A percentile compares a stretch with the other conserved stretches of the same genome.
Evolutionary conservation across 2,797 vertebrate genomes (phyloP).

Genomic region (Coreius guichenoti): DNA sequence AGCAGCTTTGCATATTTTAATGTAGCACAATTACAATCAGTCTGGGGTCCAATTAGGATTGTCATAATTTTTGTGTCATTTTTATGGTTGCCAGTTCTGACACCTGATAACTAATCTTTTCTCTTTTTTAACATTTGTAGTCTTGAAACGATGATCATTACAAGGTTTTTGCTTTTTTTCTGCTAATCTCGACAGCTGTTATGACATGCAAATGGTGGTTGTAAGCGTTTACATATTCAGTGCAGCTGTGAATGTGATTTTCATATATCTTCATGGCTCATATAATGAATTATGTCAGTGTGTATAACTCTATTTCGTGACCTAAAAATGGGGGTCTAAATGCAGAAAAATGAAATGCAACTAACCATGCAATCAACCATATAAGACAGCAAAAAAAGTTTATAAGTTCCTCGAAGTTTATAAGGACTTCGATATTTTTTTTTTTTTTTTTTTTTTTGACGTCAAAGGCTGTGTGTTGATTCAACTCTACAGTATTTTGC

Average conservation of each 20-base stretch:
- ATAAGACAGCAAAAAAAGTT: background rate
- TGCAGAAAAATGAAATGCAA: constrained; percentile 18
- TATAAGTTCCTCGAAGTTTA: background rate
- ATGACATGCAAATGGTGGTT: constrained; percentile 33
- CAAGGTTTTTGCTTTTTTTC: background rate
- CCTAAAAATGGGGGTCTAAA: constrained; percentile 20
- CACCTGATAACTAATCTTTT: background rate
- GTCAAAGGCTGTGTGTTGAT: background rate
- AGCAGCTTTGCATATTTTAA: constrained; percentile 38
- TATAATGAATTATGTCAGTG: constrained; percentile 38
- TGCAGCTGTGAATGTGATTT: constrained; percentile 27
- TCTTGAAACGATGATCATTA: background rate
- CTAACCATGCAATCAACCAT: constrained; percentile 22
- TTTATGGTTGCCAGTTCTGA: constrained; percentile 35
- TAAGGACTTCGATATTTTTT: background rate
- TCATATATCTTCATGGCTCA: constrained; percentile 19
- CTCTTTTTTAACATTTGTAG: background rate
- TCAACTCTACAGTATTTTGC: background rate
- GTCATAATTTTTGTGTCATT: constrained; percentile 55
- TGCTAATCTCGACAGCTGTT: constrained; percentile 18
- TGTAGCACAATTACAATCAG: constrained; percentile 37
- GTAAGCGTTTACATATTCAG: constrained; percentile 16
- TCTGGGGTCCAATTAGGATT: constrained; percentile 58
- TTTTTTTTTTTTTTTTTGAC: too few relatives aligned
- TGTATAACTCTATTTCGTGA: constrained; percentile 30